Conservation (phyloP, 1,140 invertebrate genomes). For the Brachystomella parvula region DNA sequence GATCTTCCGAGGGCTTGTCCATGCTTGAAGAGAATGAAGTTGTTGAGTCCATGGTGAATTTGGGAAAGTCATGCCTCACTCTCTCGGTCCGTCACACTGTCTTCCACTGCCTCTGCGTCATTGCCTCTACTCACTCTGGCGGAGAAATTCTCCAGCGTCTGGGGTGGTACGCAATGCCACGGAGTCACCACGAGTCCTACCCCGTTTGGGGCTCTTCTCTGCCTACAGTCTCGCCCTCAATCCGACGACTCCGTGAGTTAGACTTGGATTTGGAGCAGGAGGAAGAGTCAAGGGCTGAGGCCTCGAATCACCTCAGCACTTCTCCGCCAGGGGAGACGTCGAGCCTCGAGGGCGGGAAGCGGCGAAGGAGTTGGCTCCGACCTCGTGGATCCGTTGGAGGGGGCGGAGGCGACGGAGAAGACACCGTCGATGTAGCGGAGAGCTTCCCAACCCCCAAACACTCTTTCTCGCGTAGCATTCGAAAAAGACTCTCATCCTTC, state of each 20-base stretch:
- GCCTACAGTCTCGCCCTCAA: not conserved
- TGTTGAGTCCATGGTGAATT: conserved; percentile 53
- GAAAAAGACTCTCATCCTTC: not conserved
- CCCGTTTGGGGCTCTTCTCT: conserved; percentile 25
- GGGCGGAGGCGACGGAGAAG: conserved; percentile 12
- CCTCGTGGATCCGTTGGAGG: not conserved
- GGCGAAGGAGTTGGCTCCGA: not conserved
- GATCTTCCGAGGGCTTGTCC: conserved; percentile 61
- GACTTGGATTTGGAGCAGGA: conserved; percentile 23
- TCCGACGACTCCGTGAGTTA: conserved; percentile 1
- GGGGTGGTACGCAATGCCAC: conserved; percentile 43
- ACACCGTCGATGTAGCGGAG: not conserved
- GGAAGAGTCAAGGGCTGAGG: conserved; percentile 18
- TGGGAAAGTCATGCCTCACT: conserved; percentile 68
- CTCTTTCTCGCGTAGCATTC: not conserved
- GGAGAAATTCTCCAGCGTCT: conserved; percentile 62
- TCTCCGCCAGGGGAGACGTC: not conserved
- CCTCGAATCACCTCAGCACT: not conserved
- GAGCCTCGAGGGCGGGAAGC: conserved; percentile 4
- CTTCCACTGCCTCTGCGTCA: conserved; percentile 74
- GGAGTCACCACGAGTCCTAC: conserved; percentile 35
- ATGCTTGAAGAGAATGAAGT: conserved; percentile 57
- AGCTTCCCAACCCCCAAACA: not conserved
- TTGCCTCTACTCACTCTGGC: conserved; percentile 71
- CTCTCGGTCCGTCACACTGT: conserved; percentile 82